Percentiles rank a stretch among this genome's conserved stretches.
Conservation (phyloP, 2,797 vertebrate genomes). For the Falco naumanni region DNA sequence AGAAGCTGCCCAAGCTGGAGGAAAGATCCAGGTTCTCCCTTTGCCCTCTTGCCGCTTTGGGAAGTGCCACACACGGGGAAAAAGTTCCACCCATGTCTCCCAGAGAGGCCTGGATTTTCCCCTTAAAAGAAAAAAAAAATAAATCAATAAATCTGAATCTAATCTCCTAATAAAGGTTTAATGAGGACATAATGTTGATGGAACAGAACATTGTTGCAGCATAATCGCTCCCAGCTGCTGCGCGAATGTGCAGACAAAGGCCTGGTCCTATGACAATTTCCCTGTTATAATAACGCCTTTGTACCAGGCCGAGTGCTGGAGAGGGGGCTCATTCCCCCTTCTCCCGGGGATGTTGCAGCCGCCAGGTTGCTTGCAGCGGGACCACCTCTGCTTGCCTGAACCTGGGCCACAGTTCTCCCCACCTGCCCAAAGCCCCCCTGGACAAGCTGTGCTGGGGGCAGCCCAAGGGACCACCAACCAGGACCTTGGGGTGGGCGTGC, state of each 20-base stretch:
- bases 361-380: not conserved
- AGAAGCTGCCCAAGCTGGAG: not conserved
- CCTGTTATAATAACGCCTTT: constrained; percentile 41
- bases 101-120: constrained; percentile 50
- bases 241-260: constrained; percentile 71
- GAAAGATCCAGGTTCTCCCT: not conserved
- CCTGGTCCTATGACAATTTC: constrained; percentile 68
- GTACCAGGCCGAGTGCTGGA: not conserved
- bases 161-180: constrained; percentile 84
- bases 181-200: constrained; percentile 79
- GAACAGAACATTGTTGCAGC: constrained; percentile 73
- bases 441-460: not conserved
- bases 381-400: not conserved
- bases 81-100: constrained; percentile 13
- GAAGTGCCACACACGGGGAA: not conserved
- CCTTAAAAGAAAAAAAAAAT: not conserved
- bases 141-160: constrained; percentile 81
- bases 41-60: not conserved
- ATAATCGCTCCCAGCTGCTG: constrained; percentile 75
- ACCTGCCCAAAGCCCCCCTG: not conserved
- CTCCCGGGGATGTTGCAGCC: not conserved
- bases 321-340: not conserved
- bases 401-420: not conserved
- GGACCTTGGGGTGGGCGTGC: fast-evolving
- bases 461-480: not conserved